phyloP scores from a whole-genome alignment of 2,888 invertebrate species.

The Vesta saturnalis region DNA sequence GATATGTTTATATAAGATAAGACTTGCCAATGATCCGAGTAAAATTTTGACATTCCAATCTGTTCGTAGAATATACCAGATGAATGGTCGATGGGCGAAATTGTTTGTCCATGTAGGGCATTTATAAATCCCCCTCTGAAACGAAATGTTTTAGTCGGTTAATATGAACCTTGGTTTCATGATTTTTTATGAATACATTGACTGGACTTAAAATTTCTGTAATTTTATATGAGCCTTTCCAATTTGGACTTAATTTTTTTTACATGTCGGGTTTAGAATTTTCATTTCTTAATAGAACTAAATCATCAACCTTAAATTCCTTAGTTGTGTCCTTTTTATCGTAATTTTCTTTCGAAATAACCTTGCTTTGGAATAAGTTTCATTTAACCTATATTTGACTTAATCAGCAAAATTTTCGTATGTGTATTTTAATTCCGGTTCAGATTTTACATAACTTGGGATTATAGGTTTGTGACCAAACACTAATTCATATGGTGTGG shows the following conservation, averaged over 20 bases:
- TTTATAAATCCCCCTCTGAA: not conserved
- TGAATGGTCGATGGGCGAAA: not conserved
- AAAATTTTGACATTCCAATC: not conserved
- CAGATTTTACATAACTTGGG: not conserved
- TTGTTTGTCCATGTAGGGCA: not conserved
- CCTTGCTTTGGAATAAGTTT: not conserved
- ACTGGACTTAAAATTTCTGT: not conserved
- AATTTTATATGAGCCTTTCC: not conserved
- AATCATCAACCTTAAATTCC: not conserved
- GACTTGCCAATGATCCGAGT: not conserved
- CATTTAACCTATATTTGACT: not conserved
- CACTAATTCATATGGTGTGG: not conserved
- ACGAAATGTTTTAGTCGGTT: not conserved
- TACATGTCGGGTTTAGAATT: not conserved
- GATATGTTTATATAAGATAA: constrained; percentile 1
- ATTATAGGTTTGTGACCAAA: not conserved
- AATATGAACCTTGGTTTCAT: not conserved
- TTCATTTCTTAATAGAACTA: not conserved
- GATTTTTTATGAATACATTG: not conserved
- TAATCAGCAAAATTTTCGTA: not conserved
- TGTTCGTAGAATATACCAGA: not conserved
- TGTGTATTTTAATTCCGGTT: not conserved
- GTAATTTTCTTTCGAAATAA: not conserved
- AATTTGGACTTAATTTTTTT: not conserved
- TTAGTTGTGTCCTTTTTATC: not conserved